Percentiles rank a stretch among this genome's conserved stretches.
Evolutionary conservation across 2,888 invertebrate species (phyloP).

Genomic region (Acrobasis consociella): DNA sequence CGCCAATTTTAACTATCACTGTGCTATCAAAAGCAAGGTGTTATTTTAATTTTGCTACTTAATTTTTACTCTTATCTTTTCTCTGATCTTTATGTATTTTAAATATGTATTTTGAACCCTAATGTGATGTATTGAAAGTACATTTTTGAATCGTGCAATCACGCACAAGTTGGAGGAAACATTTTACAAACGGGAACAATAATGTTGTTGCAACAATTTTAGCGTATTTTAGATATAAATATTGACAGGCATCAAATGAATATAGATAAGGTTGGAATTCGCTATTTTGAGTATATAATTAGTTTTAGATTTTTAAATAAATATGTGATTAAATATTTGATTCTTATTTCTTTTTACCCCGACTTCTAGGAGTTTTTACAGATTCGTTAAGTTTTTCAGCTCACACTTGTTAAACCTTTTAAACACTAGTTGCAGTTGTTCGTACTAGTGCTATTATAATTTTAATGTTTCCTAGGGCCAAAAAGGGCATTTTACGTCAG

Average conservation of each 20-base stretch:
- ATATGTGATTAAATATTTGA: conserved; percentile 23
- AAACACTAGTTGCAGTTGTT: too few relatives aligned
- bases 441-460: too few relatives aligned
- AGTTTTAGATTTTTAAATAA: conserved; percentile 29
- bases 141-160: conserved; percentile 21
- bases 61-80: neutral
- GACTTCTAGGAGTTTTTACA: neutral
- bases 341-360: conserved; percentile 5
- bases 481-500: too few relatives aligned
- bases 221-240: conserved; percentile 24
- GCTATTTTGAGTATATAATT: conserved; percentile 41
- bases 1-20: too few relatives aligned
- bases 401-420: too few relatives aligned
- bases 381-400: too few relatives aligned
- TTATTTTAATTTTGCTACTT: neutral
- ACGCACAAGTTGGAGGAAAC: conserved; percentile 18
- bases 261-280: conserved; percentile 36
- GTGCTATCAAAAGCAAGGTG: neutral
- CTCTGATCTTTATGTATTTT: neutral
- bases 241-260: conserved; percentile 29
- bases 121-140: conserved; percentile 13
- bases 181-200: conserved; percentile 24
- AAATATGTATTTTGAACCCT: neutral
- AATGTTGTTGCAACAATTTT: conserved; percentile 30
- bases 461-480: too few relatives aligned